These are phyloP conservation scores for Premnoplex brunnescens DNA, from an alignment of 2,797 vertebrate species.

Conservation along the genomic window DNA sequence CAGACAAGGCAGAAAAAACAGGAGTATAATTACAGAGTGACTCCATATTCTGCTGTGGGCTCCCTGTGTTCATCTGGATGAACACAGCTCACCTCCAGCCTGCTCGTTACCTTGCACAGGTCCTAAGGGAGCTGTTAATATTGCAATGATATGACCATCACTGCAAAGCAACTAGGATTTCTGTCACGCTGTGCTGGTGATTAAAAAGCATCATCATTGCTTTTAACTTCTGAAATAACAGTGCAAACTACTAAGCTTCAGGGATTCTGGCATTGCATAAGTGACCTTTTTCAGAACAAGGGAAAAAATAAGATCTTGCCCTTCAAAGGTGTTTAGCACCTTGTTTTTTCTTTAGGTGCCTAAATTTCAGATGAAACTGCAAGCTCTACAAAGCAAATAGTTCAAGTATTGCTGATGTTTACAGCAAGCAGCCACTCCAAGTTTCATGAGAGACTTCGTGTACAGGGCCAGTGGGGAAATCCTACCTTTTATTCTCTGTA, in stretches of 20 bases:
- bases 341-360: not conserved
- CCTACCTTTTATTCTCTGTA: not conserved
- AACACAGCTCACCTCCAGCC: not conserved
- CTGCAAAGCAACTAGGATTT: not conserved
- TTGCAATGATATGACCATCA: not conserved
- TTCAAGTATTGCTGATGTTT: not conserved
- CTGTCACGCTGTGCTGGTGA: not conserved
- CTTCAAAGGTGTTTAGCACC: not conserved
- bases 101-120: not conserved
- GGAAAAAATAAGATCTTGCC: not conserved
- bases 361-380: not conserved
- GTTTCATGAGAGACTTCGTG: not conserved
- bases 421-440: not conserved
- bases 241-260: not conserved
- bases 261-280: not conserved
- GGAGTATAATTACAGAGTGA: slow-evolving; percentile 13
- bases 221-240: slow-evolving; percentile 36
- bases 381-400: not conserved
- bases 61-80: not conserved
- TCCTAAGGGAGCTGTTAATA: not conserved
- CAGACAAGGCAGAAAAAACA: slow-evolving; percentile 19
- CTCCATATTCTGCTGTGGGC: not conserved
- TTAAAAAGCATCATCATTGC: not conserved
- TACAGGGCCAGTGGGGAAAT: not conserved
- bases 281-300: not conserved